Percentiles rank a stretch among this genome's conserved stretches.
Evolutionary conservation across 2,888 invertebrate genomes (phyloP).

Genomic region (Operophtera brumata): DNA sequence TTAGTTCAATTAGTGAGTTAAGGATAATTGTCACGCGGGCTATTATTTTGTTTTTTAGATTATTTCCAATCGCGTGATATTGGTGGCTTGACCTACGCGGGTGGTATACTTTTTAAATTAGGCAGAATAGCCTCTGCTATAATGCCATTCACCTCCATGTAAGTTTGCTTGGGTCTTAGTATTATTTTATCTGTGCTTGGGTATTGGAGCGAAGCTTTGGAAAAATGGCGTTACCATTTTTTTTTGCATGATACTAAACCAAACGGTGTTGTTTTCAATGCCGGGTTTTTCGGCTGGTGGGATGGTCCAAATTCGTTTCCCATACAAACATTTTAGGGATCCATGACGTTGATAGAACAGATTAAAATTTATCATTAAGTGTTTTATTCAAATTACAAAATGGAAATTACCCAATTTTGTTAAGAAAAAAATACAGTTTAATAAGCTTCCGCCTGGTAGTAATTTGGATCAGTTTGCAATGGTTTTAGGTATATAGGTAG

Average conservation of each 20-base stretch:
- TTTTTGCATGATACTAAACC: constrained; percentile 25
- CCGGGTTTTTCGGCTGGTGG: neutral
- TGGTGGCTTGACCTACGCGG: constrained; percentile 54
- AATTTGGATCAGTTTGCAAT: too few species aligned
- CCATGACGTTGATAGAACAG: too few species aligned
- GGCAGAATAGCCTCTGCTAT: constrained; percentile 40
- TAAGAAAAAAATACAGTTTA: too few species aligned
- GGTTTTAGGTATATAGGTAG: too few species aligned
- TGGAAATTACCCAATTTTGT: too few species aligned
- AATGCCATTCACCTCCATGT: constrained; percentile 76
- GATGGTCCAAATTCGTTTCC: too few species aligned
- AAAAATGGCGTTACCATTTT: constrained; percentile 17
- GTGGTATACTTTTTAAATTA: constrained; percentile 46
- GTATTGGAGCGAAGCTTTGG: constrained; percentile 7
- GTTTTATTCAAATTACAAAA: too few species aligned
- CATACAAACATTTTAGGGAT: too few species aligned
- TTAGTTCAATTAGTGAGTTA: constrained; percentile 17
- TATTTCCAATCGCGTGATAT: constrained; percentile 51
- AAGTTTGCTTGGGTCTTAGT: constrained; percentile 53
- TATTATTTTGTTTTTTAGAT: constrained; percentile 62
- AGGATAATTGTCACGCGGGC: constrained; percentile 21
- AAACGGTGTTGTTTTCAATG: neutral
- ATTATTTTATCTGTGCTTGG: too few species aligned
- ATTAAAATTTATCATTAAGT: too few species aligned
- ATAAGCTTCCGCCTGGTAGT: too few species aligned